Conservation (phyloP, 2,113 vertebrate genomes). For the Grammomys surdaster region DNA sequence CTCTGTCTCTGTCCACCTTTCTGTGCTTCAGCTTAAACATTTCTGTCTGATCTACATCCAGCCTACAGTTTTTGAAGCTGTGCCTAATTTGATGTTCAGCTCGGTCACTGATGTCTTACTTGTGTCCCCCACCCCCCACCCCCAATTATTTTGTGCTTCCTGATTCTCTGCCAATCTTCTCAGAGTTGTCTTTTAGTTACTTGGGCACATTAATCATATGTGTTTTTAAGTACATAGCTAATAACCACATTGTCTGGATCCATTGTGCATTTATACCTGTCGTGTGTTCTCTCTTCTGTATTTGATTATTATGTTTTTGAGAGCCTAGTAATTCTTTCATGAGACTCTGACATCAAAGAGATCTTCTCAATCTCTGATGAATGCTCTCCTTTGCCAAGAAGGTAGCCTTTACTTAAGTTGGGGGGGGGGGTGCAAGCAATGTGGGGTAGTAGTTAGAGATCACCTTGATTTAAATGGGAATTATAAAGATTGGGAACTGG, state of each 20-base stretch:
- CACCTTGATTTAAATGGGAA: background rate
- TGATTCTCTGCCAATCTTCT: background rate
- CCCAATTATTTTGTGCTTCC: background rate
- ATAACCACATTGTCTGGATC: background rate
- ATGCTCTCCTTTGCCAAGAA: background rate
- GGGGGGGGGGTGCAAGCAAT: background rate
- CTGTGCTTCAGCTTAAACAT: background rate
- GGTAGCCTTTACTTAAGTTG: background rate
- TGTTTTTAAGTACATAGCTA: slow-evolving; percentile 39
- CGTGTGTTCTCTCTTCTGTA: background rate
- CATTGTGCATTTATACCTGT: background rate
- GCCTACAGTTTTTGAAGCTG: background rate
- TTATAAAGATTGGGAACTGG: background rate
- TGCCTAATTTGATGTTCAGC: background rate
- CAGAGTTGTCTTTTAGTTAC: slow-evolving; percentile 29
- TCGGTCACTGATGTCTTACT: background rate
- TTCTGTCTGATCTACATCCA: background rate
- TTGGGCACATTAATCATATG: background rate
- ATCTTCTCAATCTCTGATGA: background rate
- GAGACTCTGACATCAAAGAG: slow-evolving; percentile 13
- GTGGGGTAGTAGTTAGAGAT: background rate
- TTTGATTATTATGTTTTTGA: background rate
- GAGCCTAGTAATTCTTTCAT: background rate
- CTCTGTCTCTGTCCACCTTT: background rate
- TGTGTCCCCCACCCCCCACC: background rate